Evolutionary conservation across 2,888 invertebrate genomes (phyloP), one percentile per base, ranked within the genome.

Genomic region (Drosophila helvetica): DNA sequence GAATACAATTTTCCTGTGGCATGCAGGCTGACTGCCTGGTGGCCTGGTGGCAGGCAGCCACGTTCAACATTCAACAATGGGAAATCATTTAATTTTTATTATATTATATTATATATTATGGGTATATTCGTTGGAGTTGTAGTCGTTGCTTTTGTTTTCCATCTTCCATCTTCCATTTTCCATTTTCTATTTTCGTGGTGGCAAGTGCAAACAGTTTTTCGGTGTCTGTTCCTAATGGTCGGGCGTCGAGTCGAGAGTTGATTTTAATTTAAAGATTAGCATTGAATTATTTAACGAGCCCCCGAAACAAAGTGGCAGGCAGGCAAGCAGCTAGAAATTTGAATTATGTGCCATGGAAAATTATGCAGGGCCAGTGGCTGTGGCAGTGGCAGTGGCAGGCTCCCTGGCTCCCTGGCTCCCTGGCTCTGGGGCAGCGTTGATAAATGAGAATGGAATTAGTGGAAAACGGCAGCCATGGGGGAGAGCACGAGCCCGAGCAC

Each of bases 221-320:
- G 61, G 67, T 70, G 65, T 72, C 71, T 80, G 65, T 64, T 75
- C 61, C 69, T 80, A 84, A 83, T 88, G 84, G 68, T 54, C 51
- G 38, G 47, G 33, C 12, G 10, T 12, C 33, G 30, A 30, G 33
- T 54, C 51, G 62, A 52, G 65, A 77, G 79, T 74, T 74, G 88
- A 89, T 89, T 87, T 80, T 86, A 87, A 89, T 89, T 89, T 87
- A 80, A 84, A 87, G 89, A 89, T 89, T 86, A 89, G 79, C 82
- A 51, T 77, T 80, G 79, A 86, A 88, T 86, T 83, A 86, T 88
- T 86, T 75, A 80, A 79, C 70, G 56, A 73, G 70, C 65, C 50
- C 38, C 38, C 38, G n/a, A 38, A 15, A 38, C 53, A 52, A 46
- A 53, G 52, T 45, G 53, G 38, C 38, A 38, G 38, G 47, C 46